These are phyloP conservation scores for Pentalonia nigronervosa DNA, from an alignment of 1,140 invertebrate species.

Conservation along the genomic window DNA sequence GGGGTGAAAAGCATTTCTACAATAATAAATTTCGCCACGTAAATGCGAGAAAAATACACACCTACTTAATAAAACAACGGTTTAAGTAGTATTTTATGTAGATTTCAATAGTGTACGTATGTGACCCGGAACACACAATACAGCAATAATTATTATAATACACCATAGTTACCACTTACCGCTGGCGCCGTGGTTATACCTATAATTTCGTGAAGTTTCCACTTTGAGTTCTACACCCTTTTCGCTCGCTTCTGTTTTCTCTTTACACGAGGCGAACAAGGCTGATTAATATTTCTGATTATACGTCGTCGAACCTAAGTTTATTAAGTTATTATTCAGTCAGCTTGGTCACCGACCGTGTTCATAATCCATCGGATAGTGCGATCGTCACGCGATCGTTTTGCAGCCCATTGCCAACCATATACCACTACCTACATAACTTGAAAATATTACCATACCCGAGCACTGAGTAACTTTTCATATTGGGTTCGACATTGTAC, in stretches of 20 bases:
- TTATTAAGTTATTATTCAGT: slow-evolving; percentile 47
- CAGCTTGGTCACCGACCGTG: slow-evolving; percentile 6
- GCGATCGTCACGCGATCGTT: slow-evolving; percentile 40
- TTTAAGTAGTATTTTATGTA: slow-evolving; percentile 35
- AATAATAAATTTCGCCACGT: not conserved
- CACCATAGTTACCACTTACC: not conserved
- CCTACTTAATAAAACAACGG: slow-evolving; percentile 35
- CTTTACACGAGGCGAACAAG: not conserved
- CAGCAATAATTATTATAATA: not conserved
- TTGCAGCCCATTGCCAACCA: not conserved
- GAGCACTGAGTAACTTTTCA: too few relatives aligned
- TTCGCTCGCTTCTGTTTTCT: not conserved
- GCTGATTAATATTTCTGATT: slow-evolving; percentile 39
- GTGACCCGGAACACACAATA: slow-evolving; percentile 1
- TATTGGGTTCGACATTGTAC: not conserved
- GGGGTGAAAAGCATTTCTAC: too few relatives aligned
- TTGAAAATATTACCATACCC: not conserved
- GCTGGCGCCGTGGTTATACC: not conserved
- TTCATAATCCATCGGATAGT: slow-evolving; percentile 16
- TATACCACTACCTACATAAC: not conserved
- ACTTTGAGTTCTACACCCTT: not conserved
- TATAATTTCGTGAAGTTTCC: not conserved
- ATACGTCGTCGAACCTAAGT: slow-evolving; percentile 37
- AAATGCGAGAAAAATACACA: not conserved
- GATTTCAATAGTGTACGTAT: slow-evolving; percentile 20